These are phyloP conservation scores for Allygus modestus DNA, from an alignment of 2,888 invertebrate genomes.

Conservation along the genomic window DNA sequence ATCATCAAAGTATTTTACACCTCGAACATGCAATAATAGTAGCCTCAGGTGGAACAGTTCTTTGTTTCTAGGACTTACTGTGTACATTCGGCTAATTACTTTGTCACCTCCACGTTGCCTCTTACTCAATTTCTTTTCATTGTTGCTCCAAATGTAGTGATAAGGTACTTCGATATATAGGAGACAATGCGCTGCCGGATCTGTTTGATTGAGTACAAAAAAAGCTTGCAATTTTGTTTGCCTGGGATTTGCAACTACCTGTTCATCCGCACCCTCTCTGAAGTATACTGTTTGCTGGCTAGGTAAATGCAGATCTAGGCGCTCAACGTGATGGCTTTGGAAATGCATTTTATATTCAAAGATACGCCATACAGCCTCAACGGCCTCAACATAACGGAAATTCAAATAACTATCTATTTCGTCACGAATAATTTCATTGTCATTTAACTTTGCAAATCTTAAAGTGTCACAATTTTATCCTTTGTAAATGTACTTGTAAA, in stretches of 20 bases:
- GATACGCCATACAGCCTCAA: slow-evolving; percentile 6
- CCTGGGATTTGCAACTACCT: no score
- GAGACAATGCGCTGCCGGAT: no score
- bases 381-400: slow-evolving; percentile 2
- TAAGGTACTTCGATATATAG: not conserved
- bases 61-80: slow-evolving; percentile 45
- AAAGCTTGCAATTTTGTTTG: not conserved
- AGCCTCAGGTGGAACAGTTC: slow-evolving; percentile 39
- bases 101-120: not conserved
- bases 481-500: no score
- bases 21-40: no score
- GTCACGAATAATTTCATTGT: no score
- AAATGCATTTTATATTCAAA: no score
- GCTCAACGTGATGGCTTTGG: no score
- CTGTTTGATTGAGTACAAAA: not conserved
- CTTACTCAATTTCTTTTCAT: not conserved
- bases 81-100: no score
- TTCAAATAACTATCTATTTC: no score
- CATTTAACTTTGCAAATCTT: not conserved
- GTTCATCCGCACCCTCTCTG: no score
- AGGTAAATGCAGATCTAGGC: no score
- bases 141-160: slow-evolving; percentile 31
- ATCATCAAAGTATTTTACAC: slow-evolving; percentile 29
- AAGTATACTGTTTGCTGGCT: no score
- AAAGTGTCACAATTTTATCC: not conserved